These are phyloP conservation scores for Clarias pachynema DNA, from an alignment of 2,797 vertebrate genomes.

Conservation along the genomic window DNA sequence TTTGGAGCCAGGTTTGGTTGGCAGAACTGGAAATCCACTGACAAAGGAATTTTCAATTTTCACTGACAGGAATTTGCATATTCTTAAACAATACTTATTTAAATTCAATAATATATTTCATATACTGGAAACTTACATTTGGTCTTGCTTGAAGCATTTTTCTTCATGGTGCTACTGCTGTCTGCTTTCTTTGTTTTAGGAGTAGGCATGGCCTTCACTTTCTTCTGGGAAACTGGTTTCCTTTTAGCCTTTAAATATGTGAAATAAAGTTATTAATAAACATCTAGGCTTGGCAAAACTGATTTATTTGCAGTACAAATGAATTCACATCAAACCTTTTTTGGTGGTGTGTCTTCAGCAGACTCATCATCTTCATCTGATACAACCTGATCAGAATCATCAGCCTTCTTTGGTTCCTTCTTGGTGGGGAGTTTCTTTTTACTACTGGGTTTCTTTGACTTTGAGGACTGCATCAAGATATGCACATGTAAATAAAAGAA, in stretches of 20 bases:
- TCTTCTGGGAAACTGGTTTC: constrained; percentile 74
- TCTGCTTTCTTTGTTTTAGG: constrained; percentile 94
- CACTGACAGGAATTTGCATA: background rate
- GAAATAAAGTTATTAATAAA: background rate
- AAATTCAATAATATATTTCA: background rate
- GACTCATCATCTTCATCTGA: constrained; percentile 56
- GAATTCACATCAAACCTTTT: constrained; percentile 29
- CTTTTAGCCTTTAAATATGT: constrained; percentile 78
- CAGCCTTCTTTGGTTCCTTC: constrained; percentile 60
- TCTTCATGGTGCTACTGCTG: constrained; percentile 88
- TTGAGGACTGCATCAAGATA: background rate
- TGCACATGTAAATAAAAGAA: background rate
- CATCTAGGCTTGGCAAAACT: background rate
- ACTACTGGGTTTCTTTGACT: constrained; percentile 41
- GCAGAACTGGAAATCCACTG: background rate
- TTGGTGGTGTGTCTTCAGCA: constrained; percentile 28
- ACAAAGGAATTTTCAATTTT: background rate
- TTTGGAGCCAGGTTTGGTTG: background rate
- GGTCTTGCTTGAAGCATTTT: constrained; percentile 80
- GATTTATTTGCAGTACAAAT: background rate
- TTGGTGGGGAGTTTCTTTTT: constrained; percentile 61
- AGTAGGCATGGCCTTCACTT: constrained; percentile 59
- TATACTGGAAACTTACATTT: constrained; percentile 69
- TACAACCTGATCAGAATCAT: constrained; percentile 54
- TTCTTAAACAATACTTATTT: background rate